Conservation (phyloP, 2,113 vertebrate species). For the Odocoileus virginianus region DNA sequence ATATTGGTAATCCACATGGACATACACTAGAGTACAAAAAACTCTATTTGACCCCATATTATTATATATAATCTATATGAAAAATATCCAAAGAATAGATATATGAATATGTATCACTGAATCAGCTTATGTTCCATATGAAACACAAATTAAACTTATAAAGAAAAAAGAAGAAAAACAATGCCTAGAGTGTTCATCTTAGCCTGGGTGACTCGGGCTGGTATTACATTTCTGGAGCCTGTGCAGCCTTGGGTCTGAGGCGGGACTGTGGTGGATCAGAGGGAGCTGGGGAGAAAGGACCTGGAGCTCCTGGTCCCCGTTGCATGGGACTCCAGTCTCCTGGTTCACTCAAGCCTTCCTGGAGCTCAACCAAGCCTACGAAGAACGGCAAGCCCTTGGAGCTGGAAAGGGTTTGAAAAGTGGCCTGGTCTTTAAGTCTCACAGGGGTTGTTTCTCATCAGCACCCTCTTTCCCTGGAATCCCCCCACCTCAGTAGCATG, state of each 20-base stretch:
- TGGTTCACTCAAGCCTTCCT: background rate
- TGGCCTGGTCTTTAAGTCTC: background rate
- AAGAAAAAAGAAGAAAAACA: background rate
- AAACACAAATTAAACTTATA: background rate
- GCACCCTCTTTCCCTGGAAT: background rate
- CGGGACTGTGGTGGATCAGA: background rate
- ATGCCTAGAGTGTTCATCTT: background rate
- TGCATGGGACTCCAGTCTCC: background rate
- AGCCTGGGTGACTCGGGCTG: rapidly evolving
- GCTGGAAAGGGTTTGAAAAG: background rate
- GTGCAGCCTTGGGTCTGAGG: background rate
- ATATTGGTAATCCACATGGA: background rate
- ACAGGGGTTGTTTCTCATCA: background rate
- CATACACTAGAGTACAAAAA: background rate
- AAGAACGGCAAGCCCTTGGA: background rate
- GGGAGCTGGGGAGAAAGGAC: background rate
- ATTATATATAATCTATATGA: background rate
- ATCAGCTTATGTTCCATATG: background rate
- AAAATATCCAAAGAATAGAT: background rate
- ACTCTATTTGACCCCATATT: background rate
- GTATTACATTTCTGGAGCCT: background rate
- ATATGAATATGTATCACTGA: background rate
- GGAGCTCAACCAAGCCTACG: background rate
- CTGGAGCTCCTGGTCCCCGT: background rate
- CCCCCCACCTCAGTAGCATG: background rate